These are phyloP conservation scores for Opisthocomus hoazin DNA, from an alignment of 2,113 vertebrate genomes.

Conservation along the genomic window DNA sequence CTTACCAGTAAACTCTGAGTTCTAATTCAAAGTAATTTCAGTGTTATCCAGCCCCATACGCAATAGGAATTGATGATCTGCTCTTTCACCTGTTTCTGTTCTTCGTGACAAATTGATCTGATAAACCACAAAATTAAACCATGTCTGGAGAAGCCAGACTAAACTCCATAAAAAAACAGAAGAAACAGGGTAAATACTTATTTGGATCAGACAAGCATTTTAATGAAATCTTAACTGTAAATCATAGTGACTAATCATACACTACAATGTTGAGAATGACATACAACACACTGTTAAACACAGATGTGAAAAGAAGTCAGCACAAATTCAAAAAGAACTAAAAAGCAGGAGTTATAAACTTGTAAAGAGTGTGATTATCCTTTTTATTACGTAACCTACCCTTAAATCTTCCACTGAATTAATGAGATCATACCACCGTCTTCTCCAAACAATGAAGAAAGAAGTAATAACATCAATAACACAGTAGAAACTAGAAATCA, in stretches of 20 bases:
- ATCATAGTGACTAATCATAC: conserved; percentile 46
- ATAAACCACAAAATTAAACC: conserved; percentile 69
- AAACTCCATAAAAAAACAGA: conserved; percentile 37
- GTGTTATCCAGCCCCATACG: conserved; percentile 9
- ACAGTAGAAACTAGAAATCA: neutral
- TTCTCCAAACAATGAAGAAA: neutral
- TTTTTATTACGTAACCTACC: neutral
- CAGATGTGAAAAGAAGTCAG: neutral
- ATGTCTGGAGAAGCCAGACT: conserved; percentile 46
- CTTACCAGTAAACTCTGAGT: neutral
- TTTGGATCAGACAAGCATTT: conserved; percentile 46
- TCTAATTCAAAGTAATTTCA: conserved; percentile 63
- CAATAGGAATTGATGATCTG: conserved; percentile 65
- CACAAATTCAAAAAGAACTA: neutral
- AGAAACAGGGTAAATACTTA: conserved; percentile 33
- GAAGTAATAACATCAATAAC: neutral
- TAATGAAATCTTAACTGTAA: conserved; percentile 40
- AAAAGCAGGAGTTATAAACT: neutral
- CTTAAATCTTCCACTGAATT: neutral
- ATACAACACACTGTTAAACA: neutral
- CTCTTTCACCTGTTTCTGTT: conserved; percentile 56
- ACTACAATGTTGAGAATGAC: neutral
- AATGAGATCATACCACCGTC: neutral
- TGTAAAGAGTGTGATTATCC: neutral
- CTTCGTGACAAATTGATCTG: conserved; percentile 62